Evolutionary conservation across 2,888 invertebrate genomes (phyloP).

Genomic region (Sceliomorpha sp.): DNA sequence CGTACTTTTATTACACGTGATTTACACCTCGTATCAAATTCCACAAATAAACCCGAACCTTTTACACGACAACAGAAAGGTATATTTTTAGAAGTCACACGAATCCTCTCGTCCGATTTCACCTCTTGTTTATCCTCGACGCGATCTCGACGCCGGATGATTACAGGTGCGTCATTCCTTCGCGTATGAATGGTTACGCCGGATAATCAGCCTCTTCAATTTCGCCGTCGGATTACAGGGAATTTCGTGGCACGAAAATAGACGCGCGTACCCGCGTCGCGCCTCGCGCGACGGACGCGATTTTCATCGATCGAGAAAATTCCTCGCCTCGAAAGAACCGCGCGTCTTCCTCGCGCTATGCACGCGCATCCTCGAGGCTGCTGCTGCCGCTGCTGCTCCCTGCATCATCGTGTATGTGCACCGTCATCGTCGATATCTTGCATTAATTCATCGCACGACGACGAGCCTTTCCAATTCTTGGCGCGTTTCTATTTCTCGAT

Average conservation of each 20-base stretch:
- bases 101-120: neutral
- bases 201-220: slow-evolving; percentile 19
- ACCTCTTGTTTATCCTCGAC: slow-evolving; percentile 8
- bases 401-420: slow-evolving; percentile 13
- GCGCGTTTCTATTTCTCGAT: slow-evolving; percentile 26
- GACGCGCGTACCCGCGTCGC: too few relatives aligned
- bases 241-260: slow-evolving; percentile 29
- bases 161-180: slow-evolving; percentile 25
- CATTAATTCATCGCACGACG: slow-evolving; percentile 22
- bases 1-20: too few relatives aligned
- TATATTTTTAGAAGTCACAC: too few relatives aligned
- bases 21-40: too few relatives aligned
- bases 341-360: slow-evolving; percentile 6
- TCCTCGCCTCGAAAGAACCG: neutral
- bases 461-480: slow-evolving; percentile 31
- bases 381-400: slow-evolving; percentile 18
- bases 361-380: slow-evolving; percentile 8
- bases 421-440: neutral
- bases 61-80: too few relatives aligned
- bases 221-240: slow-evolving; percentile 25
- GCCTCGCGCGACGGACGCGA: too few relatives aligned
- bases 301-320: slow-evolving; percentile 26
- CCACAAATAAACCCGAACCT: too few relatives aligned
- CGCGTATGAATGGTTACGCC: slow-evolving; percentile 21
- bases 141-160: slow-evolving; percentile 8